Conservation (phyloP, 1,140 invertebrate genomes). For the Dendrolimus kikuchii region DNA sequence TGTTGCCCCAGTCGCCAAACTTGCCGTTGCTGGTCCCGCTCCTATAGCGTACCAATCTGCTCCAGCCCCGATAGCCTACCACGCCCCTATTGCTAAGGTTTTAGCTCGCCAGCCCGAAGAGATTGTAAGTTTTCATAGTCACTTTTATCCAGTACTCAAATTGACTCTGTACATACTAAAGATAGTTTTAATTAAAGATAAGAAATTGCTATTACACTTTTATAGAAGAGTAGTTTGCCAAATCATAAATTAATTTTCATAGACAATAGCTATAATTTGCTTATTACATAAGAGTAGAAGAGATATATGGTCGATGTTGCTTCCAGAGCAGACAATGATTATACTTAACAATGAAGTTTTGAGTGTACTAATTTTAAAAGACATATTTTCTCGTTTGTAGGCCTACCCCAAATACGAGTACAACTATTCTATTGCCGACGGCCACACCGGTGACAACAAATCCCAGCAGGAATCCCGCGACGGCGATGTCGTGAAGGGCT, state of each 20-base stretch:
- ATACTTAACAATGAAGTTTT: too few species aligned
- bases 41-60: constrained; percentile 19
- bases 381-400: constrained; percentile 14
- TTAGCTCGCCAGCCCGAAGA: constrained; percentile 2
- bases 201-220: too few species aligned
- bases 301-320: too few species aligned
- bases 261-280: too few species aligned
- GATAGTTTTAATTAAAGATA: too few species aligned
- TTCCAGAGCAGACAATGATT: too few species aligned
- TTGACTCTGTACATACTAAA: too few species aligned
- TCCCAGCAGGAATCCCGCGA: constrained; percentile 68
- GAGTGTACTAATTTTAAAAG: too few species aligned
- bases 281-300: too few species aligned
- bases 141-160: too few species aligned
- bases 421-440: constrained; percentile 68
- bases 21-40: constrained; percentile 69
- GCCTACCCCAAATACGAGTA: constrained; percentile 66
- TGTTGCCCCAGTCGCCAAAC: constrained; percentile 76
- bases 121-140: constrained; percentile 1
- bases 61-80: constrained; percentile 10
- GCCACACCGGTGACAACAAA: constrained; percentile 68
- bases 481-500: constrained; percentile 69
- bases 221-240: too few species aligned
- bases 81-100: constrained; percentile 69
- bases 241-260: too few species aligned